Conservation (phyloP, 2,888 invertebrate species). For the Panopea generosa region DNA sequence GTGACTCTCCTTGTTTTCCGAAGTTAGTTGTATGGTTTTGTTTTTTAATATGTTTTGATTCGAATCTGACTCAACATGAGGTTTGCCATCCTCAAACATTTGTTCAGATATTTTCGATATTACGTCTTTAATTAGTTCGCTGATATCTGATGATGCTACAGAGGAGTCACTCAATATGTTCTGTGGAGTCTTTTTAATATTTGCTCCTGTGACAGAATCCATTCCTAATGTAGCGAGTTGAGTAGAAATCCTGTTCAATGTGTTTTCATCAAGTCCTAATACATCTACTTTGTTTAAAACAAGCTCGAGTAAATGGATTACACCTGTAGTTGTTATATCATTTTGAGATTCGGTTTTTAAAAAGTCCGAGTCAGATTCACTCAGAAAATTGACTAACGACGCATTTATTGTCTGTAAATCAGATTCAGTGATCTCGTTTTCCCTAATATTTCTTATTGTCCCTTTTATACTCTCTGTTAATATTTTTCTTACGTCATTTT, state of each 20-base stretch:
- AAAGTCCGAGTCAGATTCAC: slow-evolving; percentile 12
- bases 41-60: neutral
- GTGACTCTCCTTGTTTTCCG: neutral
- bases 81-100: slow-evolving; percentile 5
- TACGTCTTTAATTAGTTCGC: slow-evolving; percentile 41
- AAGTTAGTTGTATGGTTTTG: too few relatives aligned
- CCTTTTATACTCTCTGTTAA: slow-evolving; percentile 45
- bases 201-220: slow-evolving; percentile 27
- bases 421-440: slow-evolving; percentile 27
- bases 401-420: slow-evolving; percentile 35
- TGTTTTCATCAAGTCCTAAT: slow-evolving; percentile 44
- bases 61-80: neutral
- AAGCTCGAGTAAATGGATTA: slow-evolving; percentile 49
- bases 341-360: neutral
- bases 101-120: slow-evolving; percentile 35
- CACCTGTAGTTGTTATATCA: slow-evolving; percentile 16
- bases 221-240: slow-evolving; percentile 59
- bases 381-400: slow-evolving; percentile 26
- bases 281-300: slow-evolving; percentile 44
- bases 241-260: slow-evolving; percentile 41
- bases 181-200: slow-evolving; percentile 6
- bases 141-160: slow-evolving; percentile 37
- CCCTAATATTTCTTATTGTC: slow-evolving; percentile 44
- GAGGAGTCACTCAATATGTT: slow-evolving; percentile 27
- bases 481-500: slow-evolving; percentile 44